Base-by-base conservation (phyloP, 2,888 invertebrate species). In the Anticlea derivata region DNA sequence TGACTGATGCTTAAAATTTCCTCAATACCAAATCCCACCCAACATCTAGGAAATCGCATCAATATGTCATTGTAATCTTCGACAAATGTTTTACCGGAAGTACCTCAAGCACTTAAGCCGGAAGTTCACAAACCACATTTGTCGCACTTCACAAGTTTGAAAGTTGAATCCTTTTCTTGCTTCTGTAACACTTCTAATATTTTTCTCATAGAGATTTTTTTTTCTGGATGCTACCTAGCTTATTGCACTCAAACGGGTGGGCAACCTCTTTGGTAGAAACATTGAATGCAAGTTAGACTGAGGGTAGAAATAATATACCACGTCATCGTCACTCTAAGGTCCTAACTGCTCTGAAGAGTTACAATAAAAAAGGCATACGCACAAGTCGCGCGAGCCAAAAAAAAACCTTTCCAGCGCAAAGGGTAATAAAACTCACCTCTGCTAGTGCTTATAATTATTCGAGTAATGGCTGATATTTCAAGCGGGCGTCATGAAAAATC, bases 401-500 rank as follows among this genome's bases (percentile, higher is more conserved):
- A 3, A 17, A 17, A 17, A 17, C 17, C 31, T n/a, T n/a, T n/a
- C n/a, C 56, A 56, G 56, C 46, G 31, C 34, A 20, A 5, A 23
- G 43, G 41, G 53, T 61, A 69, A 68, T 69, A 66, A 65, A 69
- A 63, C 44, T 58, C 51, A 55, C 53, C 44, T 50, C 34, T 35
- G 41, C n/a, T n/a, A n/a, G n/a, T n/a, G n/a, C 50, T 63, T 58
- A 40, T 65, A 72, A 67, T 70, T 69, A 65, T 60, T 53, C 57
- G 58, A 62, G 62, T 65, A 66, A 68, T 61, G 55, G 65, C 60
- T 68, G 66, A 71, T 64, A 65, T 68, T 63, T 53, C 58, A 61
- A 63, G 61, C 59, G 55, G 58, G 60, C 58, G 54, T 63, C 59
- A 66, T 63, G 66, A 70, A 72, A n/a, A 70, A 73, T 68, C 54